Conservation (phyloP, 2,888 invertebrate genomes). For the Thymelicus lineola region DNA sequence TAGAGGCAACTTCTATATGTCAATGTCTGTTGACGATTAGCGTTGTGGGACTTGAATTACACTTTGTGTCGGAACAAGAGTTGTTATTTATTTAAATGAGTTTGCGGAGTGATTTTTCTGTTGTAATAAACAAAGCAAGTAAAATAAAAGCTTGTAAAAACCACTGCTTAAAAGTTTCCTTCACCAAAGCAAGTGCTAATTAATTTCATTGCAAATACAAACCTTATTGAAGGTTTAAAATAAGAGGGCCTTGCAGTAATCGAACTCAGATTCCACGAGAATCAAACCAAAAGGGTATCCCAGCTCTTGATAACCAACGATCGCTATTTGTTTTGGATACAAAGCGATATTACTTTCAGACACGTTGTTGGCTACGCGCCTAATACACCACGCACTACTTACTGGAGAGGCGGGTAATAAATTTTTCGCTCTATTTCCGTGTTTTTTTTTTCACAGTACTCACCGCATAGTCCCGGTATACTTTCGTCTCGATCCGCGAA, state of each 20-base stretch:
- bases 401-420: conserved; percentile 62
- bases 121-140: too few relatives aligned
- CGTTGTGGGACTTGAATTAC: too few relatives aligned
- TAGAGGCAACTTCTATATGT: too few relatives aligned
- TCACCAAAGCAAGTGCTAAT: too few relatives aligned
- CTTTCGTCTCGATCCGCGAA: conserved; percentile 25
- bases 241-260: background rate
- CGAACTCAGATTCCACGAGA: background rate
- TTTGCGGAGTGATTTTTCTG: too few relatives aligned
- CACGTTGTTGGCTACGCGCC: conserved; percentile 73
- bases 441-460: conserved; percentile 50
- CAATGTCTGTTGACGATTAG: too few relatives aligned
- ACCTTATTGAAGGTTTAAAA: background rate
- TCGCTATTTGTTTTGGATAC: conserved; percentile 59
- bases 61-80: too few relatives aligned
- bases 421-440: conserved; percentile 66
- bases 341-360: conserved; percentile 64
- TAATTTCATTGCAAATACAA: background rate
- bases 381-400: conserved; percentile 65
- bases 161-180: too few relatives aligned
- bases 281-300: background rate
- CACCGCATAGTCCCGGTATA: conserved; percentile 20
- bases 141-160: too few relatives aligned
- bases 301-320: conserved; percentile 42
- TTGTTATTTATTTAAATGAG: too few relatives aligned